A percentile compares a stretch with the other conserved stretches of the same genome.
phyloP scores from a whole-genome alignment of 2,797 vertebrate genomes.

The Chelon auratus region DNA sequence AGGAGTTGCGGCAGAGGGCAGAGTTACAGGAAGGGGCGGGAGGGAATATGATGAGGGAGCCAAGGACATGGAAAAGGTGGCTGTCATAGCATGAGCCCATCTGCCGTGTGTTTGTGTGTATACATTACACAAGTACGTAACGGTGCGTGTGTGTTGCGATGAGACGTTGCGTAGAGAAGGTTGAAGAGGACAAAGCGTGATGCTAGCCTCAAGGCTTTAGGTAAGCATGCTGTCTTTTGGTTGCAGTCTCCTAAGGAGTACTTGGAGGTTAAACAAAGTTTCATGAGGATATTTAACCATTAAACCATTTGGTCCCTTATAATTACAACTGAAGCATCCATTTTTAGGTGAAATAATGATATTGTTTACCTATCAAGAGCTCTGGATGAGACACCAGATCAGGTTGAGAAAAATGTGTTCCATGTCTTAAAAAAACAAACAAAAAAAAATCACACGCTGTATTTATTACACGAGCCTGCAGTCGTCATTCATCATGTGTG shows the following conservation, averaged over 20 bases:
- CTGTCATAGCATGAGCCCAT: slow-evolving; percentile 57
- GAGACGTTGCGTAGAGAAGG: slow-evolving; percentile 33
- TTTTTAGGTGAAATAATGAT: too few species aligned
- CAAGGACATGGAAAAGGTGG: slow-evolving; percentile 67
- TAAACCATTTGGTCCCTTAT: too few species aligned
- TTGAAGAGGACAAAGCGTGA: slow-evolving; percentile 35
- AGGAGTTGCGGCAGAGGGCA: slow-evolving; percentile 51
- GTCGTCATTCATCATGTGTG: too few species aligned
- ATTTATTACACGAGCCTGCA: too few species aligned
- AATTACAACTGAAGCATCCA: too few species aligned
- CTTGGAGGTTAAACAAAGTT: slow-evolving; percentile 36
- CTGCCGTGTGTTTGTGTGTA: slow-evolving; percentile 41
- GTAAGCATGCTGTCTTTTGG: slow-evolving; percentile 32
- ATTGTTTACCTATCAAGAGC: too few species aligned
- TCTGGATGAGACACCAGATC: too few species aligned
- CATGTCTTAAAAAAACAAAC: too few species aligned
- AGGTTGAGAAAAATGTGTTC: too few species aligned
- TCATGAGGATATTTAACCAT: slow-evolving; percentile 4
- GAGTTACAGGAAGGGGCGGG: slow-evolving; percentile 25
- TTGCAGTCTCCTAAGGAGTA: slow-evolving; percentile 20
- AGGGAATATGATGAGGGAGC: slow-evolving; percentile 26
- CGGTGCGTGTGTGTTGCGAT: not conserved
- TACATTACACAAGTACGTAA: slow-evolving; percentile 1
- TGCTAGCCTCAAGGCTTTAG: slow-evolving; percentile 25
- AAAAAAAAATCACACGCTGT: too few species aligned